Conservation (phyloP, 2,113 vertebrate species). For the Cottus gobio region DNA sequence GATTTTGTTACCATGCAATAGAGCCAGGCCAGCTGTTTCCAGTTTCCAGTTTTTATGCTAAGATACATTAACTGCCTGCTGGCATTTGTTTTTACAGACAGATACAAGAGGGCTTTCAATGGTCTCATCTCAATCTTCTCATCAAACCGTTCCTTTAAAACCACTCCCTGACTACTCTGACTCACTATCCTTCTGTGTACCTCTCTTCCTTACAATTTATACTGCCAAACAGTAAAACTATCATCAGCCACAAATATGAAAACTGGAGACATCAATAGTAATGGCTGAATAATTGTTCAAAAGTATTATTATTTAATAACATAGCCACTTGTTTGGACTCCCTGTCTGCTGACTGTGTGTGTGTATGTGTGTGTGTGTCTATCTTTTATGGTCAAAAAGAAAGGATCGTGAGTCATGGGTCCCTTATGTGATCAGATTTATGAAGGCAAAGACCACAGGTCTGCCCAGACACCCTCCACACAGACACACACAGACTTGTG, state of each 20-base stretch:
- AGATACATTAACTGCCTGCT: background rate
- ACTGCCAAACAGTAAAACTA: slow-evolving; percentile 17
- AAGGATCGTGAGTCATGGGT: slow-evolving; percentile 46
- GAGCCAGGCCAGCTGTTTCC: background rate
- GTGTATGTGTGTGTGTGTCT: background rate
- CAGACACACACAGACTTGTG: background rate
- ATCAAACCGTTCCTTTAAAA: background rate
- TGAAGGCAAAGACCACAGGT: slow-evolving; percentile 3
- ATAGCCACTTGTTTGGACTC: background rate
- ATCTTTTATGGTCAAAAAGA: background rate
- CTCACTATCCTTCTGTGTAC: background rate
- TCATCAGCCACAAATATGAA: slow-evolving; percentile 32
- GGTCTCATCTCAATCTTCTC: background rate
- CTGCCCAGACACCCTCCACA: slow-evolving; percentile 32
- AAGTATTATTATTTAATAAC: background rate
- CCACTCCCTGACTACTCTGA: background rate
- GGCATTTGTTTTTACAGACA: background rate
- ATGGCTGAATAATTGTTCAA: slow-evolving; percentile 22
- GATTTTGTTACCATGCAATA: background rate
- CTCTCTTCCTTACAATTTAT: background rate
- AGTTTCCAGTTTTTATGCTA: background rate
- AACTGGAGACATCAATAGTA: slow-evolving; percentile 31
- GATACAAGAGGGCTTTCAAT: background rate
- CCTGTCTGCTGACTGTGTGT: background rate
- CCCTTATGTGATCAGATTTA: slow-evolving; percentile 47